Base-by-base conservation (phyloP, 2,888 invertebrate species). In the Petrolisthes cinctipes region DNA sequence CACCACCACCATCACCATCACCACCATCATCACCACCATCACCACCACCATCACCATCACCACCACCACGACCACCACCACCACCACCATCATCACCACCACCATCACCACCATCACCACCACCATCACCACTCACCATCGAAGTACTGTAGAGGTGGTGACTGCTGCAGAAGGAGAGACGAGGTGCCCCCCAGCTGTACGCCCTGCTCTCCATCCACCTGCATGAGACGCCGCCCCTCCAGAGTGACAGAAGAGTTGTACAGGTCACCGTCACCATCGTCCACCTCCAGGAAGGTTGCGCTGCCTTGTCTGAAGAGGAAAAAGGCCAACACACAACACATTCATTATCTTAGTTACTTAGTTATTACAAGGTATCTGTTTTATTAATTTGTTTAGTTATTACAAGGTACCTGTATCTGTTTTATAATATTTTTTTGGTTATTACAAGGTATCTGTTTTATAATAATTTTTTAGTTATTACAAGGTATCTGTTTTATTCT, bases 201-300 rank as follows among this genome's bases (percentile, higher is more conserved):
- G 7, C 89, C 89, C 37, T 85, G 86, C 82, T 82, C 71, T 4
- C 11, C 20, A 75, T 86, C 84, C 73, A 87, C 85, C 54, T 84
- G 71, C 82, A 89, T 79, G 53, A 89, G 82, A 7, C 76, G 80
- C 37, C 86, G 68, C 5, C 86, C 86, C 78, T 86, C 86, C 51
- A 86, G 66, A n/a, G 76, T 53, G 17, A 89, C 61, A 9, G 76
- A 78, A 53, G 89, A 82, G 17, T 80, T 85, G 85, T 89, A 89
- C 66, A 82, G 89, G 75, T 86, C 86, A 71, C 87, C 83, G 17
- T 87, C 89, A 3, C 85, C 85, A 37, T 87, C 89, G 83, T 89
- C 89, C 51, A 82, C 85, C 20, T n/a, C 23, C 56, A 89, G 78
- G 71, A 81, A 84, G 73, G 86, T 82, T 23, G 82, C 84, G 17